Conservation (phyloP, 2,888 invertebrate genomes). For the Rosalia funebris region DNA sequence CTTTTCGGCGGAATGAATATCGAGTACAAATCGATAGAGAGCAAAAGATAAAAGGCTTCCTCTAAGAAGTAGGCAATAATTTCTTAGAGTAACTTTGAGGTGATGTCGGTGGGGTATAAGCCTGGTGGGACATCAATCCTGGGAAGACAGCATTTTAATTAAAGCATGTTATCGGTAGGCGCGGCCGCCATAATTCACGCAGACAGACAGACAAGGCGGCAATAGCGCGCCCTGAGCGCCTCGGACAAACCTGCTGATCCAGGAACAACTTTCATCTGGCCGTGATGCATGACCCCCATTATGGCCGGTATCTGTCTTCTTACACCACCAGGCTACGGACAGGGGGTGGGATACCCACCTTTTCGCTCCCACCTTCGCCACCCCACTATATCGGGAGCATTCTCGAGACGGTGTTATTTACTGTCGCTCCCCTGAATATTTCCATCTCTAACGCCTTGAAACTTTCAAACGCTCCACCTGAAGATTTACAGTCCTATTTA, state of each 20-base stretch:
- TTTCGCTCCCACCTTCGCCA: not conserved
- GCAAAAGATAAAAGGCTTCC: conserved; percentile 24
- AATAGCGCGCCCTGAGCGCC: conserved; percentile 52
- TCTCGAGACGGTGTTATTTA: conserved; percentile 10
- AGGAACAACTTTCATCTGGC: conserved; percentile 65
- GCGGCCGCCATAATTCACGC: conserved; percentile 64
- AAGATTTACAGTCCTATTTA: no score
- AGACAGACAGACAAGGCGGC: conserved; percentile 60
- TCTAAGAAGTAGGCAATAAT: conserved; percentile 34
- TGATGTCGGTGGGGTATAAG: conserved; percentile 35
- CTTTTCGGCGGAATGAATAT: no score
- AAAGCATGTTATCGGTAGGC: conserved; percentile 66
- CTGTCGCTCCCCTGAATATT: conserved; percentile 13
- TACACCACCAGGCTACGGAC: conserved; percentile 39
- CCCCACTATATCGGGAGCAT: conserved; percentile 1
- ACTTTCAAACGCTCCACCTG: no score
- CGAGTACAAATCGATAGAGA: conserved; percentile 16
- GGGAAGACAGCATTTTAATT: conserved; percentile 66
- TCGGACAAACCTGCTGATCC: conserved; percentile 65
- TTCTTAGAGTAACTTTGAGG: conserved; percentile 41
- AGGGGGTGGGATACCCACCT: conserved; percentile 31
- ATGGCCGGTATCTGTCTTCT: conserved; percentile 56
- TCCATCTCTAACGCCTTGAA: not conserved
- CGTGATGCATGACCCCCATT: conserved; percentile 63
- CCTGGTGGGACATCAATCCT: conserved; percentile 62